These are phyloP conservation scores for Lagopus leucura DNA, from an alignment of 2,113 vertebrate genomes.

Conservation along the genomic window DNA sequence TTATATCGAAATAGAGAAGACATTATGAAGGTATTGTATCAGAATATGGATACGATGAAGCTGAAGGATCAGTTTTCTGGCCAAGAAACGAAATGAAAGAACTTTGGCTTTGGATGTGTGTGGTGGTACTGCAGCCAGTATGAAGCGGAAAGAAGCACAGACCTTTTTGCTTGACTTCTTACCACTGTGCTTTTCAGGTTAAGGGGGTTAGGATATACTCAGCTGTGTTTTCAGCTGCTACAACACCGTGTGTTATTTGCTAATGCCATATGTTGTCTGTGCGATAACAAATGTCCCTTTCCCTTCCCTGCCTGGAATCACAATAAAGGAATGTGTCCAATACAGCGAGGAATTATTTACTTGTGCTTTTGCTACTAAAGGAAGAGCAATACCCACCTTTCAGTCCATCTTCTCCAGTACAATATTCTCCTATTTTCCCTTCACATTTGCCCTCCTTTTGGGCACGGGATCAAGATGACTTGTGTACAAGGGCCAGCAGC, in stretches of 20 bases:
- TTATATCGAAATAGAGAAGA: not conserved
- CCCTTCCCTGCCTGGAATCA: no score
- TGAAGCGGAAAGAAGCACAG: fast-evolving
- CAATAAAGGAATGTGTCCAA: no score
- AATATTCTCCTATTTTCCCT: not conserved
- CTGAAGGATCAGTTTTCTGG: not conserved
- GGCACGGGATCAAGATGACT: not conserved
- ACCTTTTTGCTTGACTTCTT: not conserved
- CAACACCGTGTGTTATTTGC: not conserved
- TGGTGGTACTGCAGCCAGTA: fast-evolving
- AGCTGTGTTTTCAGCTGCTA: not conserved
- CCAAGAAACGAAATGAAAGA: not conserved
- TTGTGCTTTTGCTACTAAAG: no score
- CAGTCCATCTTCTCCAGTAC: not conserved
- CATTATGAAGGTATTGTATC: not conserved
- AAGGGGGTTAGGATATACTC: not conserved
- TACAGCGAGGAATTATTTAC: no score
- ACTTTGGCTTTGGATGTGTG: not conserved
- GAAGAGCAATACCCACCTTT: not conserved
- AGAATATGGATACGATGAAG: not conserved
- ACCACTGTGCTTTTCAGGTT: not conserved
- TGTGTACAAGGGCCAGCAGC: not conserved
- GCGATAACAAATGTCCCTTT: not conserved
- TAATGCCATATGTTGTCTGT: conserved; percentile 7
- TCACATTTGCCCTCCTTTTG: not conserved